These are phyloP conservation scores for Neoarius graeffei DNA, from an alignment of 2,113 vertebrate genomes.

Conservation along the genomic window DNA sequence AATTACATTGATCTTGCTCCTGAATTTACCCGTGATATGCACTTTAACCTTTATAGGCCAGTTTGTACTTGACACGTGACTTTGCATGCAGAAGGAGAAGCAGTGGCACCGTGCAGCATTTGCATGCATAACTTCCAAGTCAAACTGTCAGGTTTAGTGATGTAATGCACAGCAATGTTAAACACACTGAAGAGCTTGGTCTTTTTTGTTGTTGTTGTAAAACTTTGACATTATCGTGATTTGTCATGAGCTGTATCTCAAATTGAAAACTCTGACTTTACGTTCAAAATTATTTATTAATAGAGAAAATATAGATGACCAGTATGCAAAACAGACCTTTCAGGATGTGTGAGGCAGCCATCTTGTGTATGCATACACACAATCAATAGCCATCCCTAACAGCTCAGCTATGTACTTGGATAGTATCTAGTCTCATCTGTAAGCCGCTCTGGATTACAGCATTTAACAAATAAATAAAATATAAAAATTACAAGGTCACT, in stretches of 20 bases:
- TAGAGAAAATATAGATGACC: background rate
- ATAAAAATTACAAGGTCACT: background rate
- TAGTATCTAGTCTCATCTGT: background rate
- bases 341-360: background rate
- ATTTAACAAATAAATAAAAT: background rate
- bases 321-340: background rate
- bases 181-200: background rate
- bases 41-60: background rate
- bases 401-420: background rate
- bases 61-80: background rate
- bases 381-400: background rate
- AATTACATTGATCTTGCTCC: no score
- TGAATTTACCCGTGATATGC: no score
- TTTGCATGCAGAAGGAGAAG: background rate
- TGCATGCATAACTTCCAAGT: background rate
- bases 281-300: background rate
- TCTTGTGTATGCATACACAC: background rate
- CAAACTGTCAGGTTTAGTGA: background rate
- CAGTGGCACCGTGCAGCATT: background rate
- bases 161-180: background rate
- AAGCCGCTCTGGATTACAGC: background rate
- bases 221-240: background rate
- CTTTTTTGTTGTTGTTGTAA: no score
- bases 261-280: background rate
- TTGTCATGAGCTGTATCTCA: background rate